Base-by-base conservation (phyloP, 1,140 invertebrate species). In the Drosophila triauraria region DNA sequence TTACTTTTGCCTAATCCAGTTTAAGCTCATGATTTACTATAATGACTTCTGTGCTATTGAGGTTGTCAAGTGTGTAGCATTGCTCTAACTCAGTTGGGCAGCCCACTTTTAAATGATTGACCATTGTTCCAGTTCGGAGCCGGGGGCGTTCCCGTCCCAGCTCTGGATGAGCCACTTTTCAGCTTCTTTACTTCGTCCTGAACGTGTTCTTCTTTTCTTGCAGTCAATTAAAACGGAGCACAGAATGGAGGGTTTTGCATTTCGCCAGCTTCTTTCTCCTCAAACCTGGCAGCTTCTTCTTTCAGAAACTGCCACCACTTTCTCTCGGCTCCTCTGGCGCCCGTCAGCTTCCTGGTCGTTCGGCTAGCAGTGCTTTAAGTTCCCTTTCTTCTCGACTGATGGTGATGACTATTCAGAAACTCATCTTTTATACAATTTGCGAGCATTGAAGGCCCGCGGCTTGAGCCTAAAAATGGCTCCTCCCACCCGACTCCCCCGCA, bases 391-490 rank as follows among this genome's bases (percentile, higher is more conserved):
- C 43, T 56, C n/a, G 30, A 12, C 35, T 61, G 50, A 32, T 58
- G 43, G 35, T 58, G 67, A 47, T 47, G 75, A 56, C 83, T 79
- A 76, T 85, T 87, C 62, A 77, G 35, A 62, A 57, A 60, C 74
- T 72, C 83, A 63, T 65, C 80, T 87, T 71, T 86, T 77, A 69
- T 87, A 86, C 80, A 86, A 86, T 87, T 86, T 87, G 80, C 54
- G 76, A 63, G 64, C 80, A 87, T 88, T 87, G 76, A 87, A 79
- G 59, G 80, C 80, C 81, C 71, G 83, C 80, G 84, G 84, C 84
- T 88, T 80, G 84, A 88, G 83, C 83, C 83, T 83, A 87, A 76
- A 86, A 87, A 83, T 69, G 76, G 80, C 48, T 75, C 82, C 75
- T 59, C 64, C 48, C 61, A 15, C 2, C 17, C 32, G 13, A 10